Percentiles rank a stretch among this genome's conserved stretches.
Evolutionary conservation across 2,113 vertebrate genomes (phyloP).

Genomic region (Madoqua kirkii): DNA sequence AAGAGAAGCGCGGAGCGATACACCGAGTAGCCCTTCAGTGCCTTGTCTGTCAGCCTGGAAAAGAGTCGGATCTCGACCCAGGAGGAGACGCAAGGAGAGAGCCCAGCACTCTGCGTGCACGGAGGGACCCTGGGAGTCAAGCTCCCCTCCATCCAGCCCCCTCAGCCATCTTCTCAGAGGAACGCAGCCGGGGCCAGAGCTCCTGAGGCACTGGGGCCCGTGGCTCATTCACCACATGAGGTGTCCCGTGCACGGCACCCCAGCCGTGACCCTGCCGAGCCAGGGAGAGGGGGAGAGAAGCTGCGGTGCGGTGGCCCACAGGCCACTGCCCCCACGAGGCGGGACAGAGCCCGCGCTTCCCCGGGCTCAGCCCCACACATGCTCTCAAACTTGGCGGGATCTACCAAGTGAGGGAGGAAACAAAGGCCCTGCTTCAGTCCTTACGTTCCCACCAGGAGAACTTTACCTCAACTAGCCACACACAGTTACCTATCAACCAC

Average conservation of each 20-base stretch:
- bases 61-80: not conserved
- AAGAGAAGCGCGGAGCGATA: constrained; percentile 98
- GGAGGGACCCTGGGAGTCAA: not conserved
- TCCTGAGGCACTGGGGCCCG: not conserved
- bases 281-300: not conserved
- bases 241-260: not conserved
- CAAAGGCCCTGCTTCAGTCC: not conserved
- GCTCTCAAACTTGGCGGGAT: not conserved
- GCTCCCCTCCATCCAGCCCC: not conserved
- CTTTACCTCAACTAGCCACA: not conserved
- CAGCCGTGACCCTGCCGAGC: not conserved
- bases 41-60: constrained; percentile 91
- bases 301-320: not conserved
- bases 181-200: not conserved
- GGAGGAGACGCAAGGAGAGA: rapidly evolving
- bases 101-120: not conserved
- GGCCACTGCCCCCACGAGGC: not conserved
- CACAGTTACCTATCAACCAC: not conserved
- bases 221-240: not conserved
- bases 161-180: not conserved
- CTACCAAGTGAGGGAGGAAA: not conserved
- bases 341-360: rapidly evolving
- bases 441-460: not conserved
- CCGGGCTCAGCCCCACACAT: not conserved
- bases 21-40: constrained; percentile 91